A percentile compares a stretch with the other conserved stretches of the same genome.
Evolutionary conservation across 2,888 invertebrate species (phyloP).

Genomic region (Caenorhabditis sp.): DNA sequence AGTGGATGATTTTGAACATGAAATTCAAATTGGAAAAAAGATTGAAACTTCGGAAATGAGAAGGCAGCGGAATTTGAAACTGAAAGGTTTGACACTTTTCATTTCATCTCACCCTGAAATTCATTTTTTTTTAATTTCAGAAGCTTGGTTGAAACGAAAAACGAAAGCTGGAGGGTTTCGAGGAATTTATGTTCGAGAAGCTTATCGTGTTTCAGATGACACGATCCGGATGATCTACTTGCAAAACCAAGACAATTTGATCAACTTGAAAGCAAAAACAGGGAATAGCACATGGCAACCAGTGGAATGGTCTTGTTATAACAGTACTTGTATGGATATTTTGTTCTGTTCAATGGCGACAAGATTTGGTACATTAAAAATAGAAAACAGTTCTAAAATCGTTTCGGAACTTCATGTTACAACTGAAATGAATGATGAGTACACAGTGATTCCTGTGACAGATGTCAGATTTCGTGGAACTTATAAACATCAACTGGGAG

Average conservation of each 20-base stretch:
- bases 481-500: slow-evolving; percentile 25
- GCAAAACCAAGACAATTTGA: slow-evolving; percentile 15
- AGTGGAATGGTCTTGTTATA: slow-evolving; percentile 39
- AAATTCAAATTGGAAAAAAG: slow-evolving; percentile 9
- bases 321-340: slow-evolving; percentile 30
- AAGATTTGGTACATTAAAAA: slow-evolving; percentile 26
- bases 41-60: slow-evolving; percentile 9
- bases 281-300: slow-evolving; percentile 22
- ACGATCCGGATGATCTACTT: slow-evolving; percentile 27
- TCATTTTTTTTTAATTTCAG: neutral
- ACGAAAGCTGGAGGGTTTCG: neutral
- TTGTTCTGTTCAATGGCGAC: slow-evolving; percentile 45
- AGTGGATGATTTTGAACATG: slow-evolving; percentile 12
- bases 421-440: slow-evolving; percentile 29
- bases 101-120: neutral
- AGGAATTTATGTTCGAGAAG: slow-evolving; percentile 23
- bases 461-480: slow-evolving; percentile 36
- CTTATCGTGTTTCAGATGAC: slow-evolving; percentile 17
- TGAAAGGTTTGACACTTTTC: neutral
- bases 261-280: slow-evolving; percentile 15
- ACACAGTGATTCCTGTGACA: slow-evolving; percentile 24
- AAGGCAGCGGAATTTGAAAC: slow-evolving; percentile 11
- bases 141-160: slow-evolving; percentile 5
- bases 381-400: slow-evolving; percentile 9
- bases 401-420: slow-evolving; percentile 19